Base-by-base conservation (phyloP, 2,113 vertebrate genomes). In the Nibea coibor region DNA sequence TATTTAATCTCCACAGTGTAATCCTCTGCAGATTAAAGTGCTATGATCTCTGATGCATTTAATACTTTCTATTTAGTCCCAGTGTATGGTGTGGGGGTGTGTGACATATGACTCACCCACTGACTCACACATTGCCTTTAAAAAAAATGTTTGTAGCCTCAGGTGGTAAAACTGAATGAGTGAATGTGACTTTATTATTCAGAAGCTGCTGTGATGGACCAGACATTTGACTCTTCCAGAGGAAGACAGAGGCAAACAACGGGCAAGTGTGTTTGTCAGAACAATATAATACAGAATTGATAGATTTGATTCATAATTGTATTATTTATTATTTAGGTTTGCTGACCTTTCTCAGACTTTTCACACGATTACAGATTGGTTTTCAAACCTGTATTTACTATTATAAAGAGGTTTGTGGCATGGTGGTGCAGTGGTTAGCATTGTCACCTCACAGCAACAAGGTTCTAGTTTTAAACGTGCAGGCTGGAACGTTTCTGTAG, bases 31-130 rank as follows among this genome's bases (percentile, higher is more conserved):
- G 64, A 83, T 86, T 70, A 74, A 69, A 75, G 20, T 2, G 20
- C 22, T 57, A 10, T 72, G 54, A 78, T 80, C 58, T 67, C 16
- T n/a, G 45, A 75, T 75, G 50, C 51, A 83, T 81, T 61, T 67
- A 24, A 0, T 39, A 17, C 48, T 64, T 43, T 48, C 6, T 26
- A 5, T 10, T 56, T 57, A 7, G n/a, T 19, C 9, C 24, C 24
- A 7, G 35, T 31, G 6, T 5, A 45, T 10, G 24, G 20, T 69
- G 22, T n/a, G 48, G 26, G 66, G 16, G 3, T 15, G 61, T 71
- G 48, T 39, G n/a, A 35, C 5, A 16, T 5, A 14, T 67, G 74
- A 85, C 57, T 81, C 82, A 80, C 4, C 19, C 31, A 2, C 31
- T 80, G 68, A 84, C 47, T 87, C 65, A 82, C 75, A 70, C 39